These are phyloP conservation scores for Oncorhynchus keta DNA, from an alignment of 2,113 vertebrate species.

Conservation along the genomic window DNA sequence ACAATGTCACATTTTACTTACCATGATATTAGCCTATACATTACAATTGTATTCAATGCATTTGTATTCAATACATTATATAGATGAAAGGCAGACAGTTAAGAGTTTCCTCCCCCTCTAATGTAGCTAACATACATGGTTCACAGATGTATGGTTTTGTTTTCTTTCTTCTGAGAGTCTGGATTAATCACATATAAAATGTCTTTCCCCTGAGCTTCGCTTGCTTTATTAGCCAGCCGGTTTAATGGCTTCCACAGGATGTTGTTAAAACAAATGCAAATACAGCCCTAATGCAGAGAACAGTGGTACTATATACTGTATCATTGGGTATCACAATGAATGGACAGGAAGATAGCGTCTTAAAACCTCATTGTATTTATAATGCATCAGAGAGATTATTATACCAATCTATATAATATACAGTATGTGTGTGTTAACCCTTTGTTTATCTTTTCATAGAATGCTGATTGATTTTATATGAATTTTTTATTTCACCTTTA, in stretches of 20 bases:
- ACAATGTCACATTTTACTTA: neutral
- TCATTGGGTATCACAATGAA: neutral
- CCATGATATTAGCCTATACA: neutral
- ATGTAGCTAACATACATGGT: conserved; percentile 35
- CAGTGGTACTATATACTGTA: conserved; percentile 3
- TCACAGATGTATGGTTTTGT: conserved; percentile 18
- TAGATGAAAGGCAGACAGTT: neutral
- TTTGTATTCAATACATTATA: neutral
- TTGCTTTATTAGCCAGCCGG: conserved; percentile 31
- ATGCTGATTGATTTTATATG: too few relatives aligned
- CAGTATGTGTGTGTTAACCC: too few relatives aligned
- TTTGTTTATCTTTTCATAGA: too few relatives aligned
- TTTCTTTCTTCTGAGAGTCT: conserved; percentile 20
- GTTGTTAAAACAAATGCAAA: conserved; percentile 25
- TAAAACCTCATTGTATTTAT: neutral
- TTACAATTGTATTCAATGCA: too few relatives aligned
- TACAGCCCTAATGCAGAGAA: conserved; percentile 19
- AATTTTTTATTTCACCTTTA: too few relatives aligned
- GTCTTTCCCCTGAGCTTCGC: conserved; percentile 18
- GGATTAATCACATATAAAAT: conserved; percentile 46
- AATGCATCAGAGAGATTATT: neutral
- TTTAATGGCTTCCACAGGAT: conserved; percentile 48
- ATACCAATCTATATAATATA: neutral
- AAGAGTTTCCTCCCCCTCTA: conserved; percentile 18
- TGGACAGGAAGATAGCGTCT: conserved; percentile 5